phyloP scores from a whole-genome alignment of 2,113 vertebrate genomes.

The Vulpes vulpes region DNA sequence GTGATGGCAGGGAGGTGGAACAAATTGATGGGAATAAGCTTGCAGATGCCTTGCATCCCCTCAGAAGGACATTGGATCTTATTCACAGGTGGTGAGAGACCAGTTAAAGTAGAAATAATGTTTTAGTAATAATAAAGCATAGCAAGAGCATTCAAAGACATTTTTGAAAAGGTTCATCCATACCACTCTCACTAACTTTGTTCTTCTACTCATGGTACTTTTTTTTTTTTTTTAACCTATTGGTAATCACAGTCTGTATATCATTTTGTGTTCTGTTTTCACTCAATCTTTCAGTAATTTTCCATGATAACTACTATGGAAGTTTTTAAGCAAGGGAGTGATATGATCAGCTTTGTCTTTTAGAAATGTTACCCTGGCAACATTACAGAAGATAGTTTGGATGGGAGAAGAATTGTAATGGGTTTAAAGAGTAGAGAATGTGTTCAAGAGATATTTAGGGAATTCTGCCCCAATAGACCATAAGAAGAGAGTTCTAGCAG shows the following conservation, averaged over 20 bases:
- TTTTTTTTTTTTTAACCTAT: not conserved
- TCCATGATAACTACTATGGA: not conserved
- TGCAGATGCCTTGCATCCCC: not conserved
- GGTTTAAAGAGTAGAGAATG: not conserved
- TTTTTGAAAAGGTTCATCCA: not conserved
- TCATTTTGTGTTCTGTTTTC: conserved; percentile 36
- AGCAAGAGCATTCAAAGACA: not conserved
- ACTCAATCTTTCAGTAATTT: not conserved
- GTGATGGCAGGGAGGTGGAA: not conserved
- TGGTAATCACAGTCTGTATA: not conserved
- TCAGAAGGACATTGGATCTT: not conserved
- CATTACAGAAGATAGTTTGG: not conserved
- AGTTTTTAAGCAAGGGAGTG: not conserved
- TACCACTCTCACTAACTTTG: not conserved
- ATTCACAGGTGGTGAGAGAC: not conserved
- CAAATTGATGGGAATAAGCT: not conserved
- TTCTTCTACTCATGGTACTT: not conserved
- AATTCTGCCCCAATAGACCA: not conserved
- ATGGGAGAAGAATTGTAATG: conserved; percentile 9
- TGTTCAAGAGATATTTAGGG: not conserved
- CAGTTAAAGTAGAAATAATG: not conserved
- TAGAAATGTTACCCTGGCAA: not conserved
- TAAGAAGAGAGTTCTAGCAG: not conserved
- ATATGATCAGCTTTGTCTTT: conserved; percentile 2
- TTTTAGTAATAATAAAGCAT: not conserved